Evolutionary conservation across 2,113 vertebrate species (phyloP), one percentile per base, ranked within the genome.

Genomic region (Rostratula benghalensis): DNA sequence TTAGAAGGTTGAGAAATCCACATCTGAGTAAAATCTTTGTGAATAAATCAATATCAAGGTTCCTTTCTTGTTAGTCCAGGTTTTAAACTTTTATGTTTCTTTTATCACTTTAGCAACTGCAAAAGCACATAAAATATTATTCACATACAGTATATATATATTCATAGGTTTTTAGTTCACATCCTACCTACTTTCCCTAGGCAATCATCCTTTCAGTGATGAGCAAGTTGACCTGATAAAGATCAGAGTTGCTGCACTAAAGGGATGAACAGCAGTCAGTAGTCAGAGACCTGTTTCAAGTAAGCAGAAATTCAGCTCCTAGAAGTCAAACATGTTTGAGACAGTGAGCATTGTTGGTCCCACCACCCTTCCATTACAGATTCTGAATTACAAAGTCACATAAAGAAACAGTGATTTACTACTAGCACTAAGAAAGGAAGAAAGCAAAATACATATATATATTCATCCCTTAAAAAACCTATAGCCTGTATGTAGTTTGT

Each of bases 381-480:
- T 45, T 39, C 21, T 46, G 17, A 33, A 70, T 69, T 69, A 24
- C 13, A 57, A 59, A 93, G 25, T 7, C 17, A 31, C 25, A 25
- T 27, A 71, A 67, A 16, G 17, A 76, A 60, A 56, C 7, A 39
- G 20, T 31, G 11, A 25, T 73, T 33, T 60, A 17, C 21, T 86
- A 11, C 30, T 63, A 50, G 41, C 41, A 61, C 10, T 46, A 13
- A 53, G 28, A 69, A 53, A 46, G 19, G n/a, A 48, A 65, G 41
- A 41, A 60, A 2, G 16, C 11, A 81, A 81, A 83, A 83, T 30
- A n/a, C n/a, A 3, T 7, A 69, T 51, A 33, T 3, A 11, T 64
- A 25, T 37, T 69, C 5, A 39, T 24, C 13, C 10, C 23, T 64
- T 48, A 46, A 13, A 83, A 53, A 48, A 27, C n/a, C 0, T 0